A percentile compares a stretch with the other conserved stretches of the same genome.
These are phyloP conservation scores for honey bee (Apis mellifera) DNA, from an alignment of 1,140 invertebrate species.

Conservation along the genomic window Amel_HAv3.1 CM009942.2:10976501-10977000, in stretches of 20 bases:
- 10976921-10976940: constrained; percentile 11
- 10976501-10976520: too few species aligned
- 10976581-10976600: constrained; percentile 38
- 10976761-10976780: constrained; percentile 68
- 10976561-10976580: constrained; percentile 44
- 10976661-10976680: constrained; percentile 77
- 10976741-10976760: constrained; percentile 62
- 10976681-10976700: constrained; percentile 56
- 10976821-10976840: not conserved
- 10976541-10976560: not conserved
- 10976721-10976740: constrained; percentile 58
- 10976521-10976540: not conserved
- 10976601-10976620: constrained; percentile 5
- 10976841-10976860: not conserved
- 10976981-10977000: constrained; percentile 26
- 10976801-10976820: constrained; percentile 28
- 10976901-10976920: not conserved
- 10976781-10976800: not conserved
- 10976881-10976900: not conserved
- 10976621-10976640: constrained; percentile 69
- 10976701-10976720: not conserved
- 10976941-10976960: constrained; percentile 41
- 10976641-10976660: constrained; percentile 40
- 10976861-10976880: not conserved
- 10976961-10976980: constrained; percentile 35